Base-by-base conservation (phyloP, 2,797 vertebrate genomes). In the Anguilla anguilla region DNA sequence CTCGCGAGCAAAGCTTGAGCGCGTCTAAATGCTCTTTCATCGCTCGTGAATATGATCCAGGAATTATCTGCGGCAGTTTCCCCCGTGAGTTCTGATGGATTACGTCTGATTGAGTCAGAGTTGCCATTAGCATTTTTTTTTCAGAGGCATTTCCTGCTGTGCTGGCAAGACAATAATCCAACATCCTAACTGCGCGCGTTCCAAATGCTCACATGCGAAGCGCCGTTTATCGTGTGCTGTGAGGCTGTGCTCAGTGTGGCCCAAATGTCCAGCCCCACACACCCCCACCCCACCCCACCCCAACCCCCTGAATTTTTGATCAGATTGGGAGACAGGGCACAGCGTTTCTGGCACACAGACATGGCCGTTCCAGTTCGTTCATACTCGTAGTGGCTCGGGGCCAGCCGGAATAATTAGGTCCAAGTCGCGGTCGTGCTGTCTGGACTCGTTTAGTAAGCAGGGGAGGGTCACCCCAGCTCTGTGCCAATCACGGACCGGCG, bases 101-200 rank as follows among this genome's bases (percentile, higher is more conserved):
- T n/a, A 88, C 88, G 88, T 88, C 88, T 84, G 91, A 92, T 92
- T 87, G 84, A 92, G 92, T 91, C 17, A 87, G 64, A 91, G 91
- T 92, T 92, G 69, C n/a, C 43, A 86, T 89, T 6, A 43, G 74
- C 61, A 77, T 85, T 13, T 89, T 81, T 28, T n/a, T 89, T 84
- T 39, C 35, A 86, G 88, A 17, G 72, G 87, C 87, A 61, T 88
- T 88, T 87, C 88, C 87, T 86, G 82, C 77, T 83, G 86, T n/a
- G 28, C 35, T 64, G 77, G 77, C 17, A 84, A 88, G 1, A 19
- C 87, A 86, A 90, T 88, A 87, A 90, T 77, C 69, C n/a, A 31
- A 79, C 35, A 46, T 43, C 35, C 74, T 19, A 6, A 43, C 74
- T 79, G 15, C 15, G 2, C 31, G 69, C 17, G 74, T 46, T 39